phyloP scores from a whole-genome alignment of 2,888 invertebrate genomes.

The Seladonia tumulorum region DNA sequence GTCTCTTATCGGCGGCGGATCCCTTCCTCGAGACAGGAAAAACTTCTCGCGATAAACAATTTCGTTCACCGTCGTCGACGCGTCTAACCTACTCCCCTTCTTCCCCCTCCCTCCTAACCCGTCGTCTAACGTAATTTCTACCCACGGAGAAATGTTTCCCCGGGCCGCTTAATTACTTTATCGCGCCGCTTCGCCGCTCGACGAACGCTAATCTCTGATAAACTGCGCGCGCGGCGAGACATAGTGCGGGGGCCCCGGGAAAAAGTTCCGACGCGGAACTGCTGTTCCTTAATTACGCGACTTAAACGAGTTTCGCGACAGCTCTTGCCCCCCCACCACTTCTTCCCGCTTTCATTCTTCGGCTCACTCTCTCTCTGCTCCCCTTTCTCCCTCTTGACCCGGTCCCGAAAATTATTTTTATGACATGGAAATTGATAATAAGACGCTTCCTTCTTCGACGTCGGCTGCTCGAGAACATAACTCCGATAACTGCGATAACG shows the following conservation, averaged over 20 bases:
- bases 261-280: constrained; percentile 26
- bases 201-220: constrained; percentile 44
- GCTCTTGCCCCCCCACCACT: not conserved
- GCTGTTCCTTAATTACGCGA: constrained; percentile 45
- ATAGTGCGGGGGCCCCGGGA: not conserved
- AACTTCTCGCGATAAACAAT: constrained; percentile 55
- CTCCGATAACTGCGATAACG: constrained; percentile 56
- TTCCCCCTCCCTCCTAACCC: too few relatives aligned
- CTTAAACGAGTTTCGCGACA: constrained; percentile 50
- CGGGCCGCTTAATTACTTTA: constrained; percentile 54
- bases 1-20: constrained; percentile 11
- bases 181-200: constrained; percentile 19
- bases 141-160: constrained; percentile 46
- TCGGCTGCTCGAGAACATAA: constrained; percentile 2
- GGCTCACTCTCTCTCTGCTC: not conserved
- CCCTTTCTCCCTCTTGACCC: not conserved
- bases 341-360: not conserved
- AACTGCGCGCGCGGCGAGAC: constrained; percentile 25
- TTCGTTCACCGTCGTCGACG: constrained; percentile 21
- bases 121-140: constrained; percentile 40
- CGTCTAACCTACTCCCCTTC: not conserved
- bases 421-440: constrained; percentile 33
- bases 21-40: not conserved
- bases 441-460: not conserved
- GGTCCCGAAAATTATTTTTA: constrained; percentile 21